Percentiles rank a stretch among this genome's conserved stretches.
Evolutionary conservation across 2,888 invertebrate genomes (phyloP).

Genomic region (Caradrina clavipalpis): DNA sequence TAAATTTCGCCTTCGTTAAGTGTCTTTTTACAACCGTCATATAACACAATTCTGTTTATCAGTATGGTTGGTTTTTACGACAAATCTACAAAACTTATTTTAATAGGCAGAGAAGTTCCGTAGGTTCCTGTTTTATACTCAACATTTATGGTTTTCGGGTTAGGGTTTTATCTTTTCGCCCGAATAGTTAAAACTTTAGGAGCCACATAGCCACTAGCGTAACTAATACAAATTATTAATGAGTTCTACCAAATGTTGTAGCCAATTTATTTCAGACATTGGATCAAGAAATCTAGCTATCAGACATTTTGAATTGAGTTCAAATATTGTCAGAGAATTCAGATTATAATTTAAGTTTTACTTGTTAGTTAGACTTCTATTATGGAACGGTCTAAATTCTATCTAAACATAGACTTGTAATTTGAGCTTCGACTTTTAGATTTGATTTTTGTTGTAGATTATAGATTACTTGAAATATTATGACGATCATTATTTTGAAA

Average conservation of each 20-base stretch:
- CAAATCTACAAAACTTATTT: background rate
- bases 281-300: background rate
- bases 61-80: background rate
- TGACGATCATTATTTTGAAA: too few species aligned
- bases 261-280: background rate
- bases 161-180: background rate
- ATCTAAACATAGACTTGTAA: background rate
- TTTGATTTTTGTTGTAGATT: too few species aligned
- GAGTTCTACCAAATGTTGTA: background rate
- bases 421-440: too few species aligned
- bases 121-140: background rate
- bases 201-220: background rate
- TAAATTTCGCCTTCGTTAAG: too few species aligned
- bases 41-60: background rate
- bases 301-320: slow-evolving; percentile 5
- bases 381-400: background rate
- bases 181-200: background rate
- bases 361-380: background rate
- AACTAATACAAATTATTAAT: background rate
- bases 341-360: background rate
- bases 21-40: too few species aligned
- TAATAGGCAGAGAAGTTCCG: background rate
- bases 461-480: too few species aligned
- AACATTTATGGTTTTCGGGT: background rate
- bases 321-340: slow-evolving; percentile 7